Base-by-base conservation (phyloP, 1,140 invertebrate genomes). In the Leptinotarsa undecemlineata region DNA sequence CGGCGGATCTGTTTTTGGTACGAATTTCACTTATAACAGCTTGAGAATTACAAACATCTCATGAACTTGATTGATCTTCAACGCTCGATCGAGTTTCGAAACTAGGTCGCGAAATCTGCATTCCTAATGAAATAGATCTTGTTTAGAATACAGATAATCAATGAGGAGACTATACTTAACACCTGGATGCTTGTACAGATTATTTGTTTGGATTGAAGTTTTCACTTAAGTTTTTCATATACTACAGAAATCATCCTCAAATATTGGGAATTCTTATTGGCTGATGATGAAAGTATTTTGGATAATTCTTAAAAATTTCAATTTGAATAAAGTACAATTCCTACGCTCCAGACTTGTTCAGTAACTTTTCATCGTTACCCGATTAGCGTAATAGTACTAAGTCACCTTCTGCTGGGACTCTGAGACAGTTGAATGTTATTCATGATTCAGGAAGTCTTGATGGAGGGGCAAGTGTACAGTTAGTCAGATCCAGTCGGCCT, bases 61-160 rank as follows among this genome's bases (percentile, higher is more conserved):
- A n/a, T 57, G n/a, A 57, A 19, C 51, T 19, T 57, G 51, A 57
- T 57, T 57, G 15, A 17, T 57, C 51, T 57, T 57, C 33, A 57
- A 67, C 64, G 64, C 23, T 67, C 26, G 23, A 67, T 23, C 15
- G 64, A 42, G 26, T 26, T 67, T 26, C 17, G 42, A 17, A 67
- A 67, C 64, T 67, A 26, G 64, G 64, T 42, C 64, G 23, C 20
- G 64, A 67, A 67, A 67, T 67, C 42, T 67, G 42, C 64, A 67
- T 67, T 67, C 26, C 64, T 33, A 67, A 67, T 67, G 64, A 23
- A 23, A 21, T 63, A 63, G 23, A 23, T 63, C 19, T 63, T 23
- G 23, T 19, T 63, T 23, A 42, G 33, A 42, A 42, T 42, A 42
- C 33, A 42, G 33, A 42, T 42, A 42, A 11, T 42, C 33, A 11